Evolutionary conservation across 1,140 invertebrate species (phyloP).

Genomic region (Meloidogyne floridensis): DNA sequence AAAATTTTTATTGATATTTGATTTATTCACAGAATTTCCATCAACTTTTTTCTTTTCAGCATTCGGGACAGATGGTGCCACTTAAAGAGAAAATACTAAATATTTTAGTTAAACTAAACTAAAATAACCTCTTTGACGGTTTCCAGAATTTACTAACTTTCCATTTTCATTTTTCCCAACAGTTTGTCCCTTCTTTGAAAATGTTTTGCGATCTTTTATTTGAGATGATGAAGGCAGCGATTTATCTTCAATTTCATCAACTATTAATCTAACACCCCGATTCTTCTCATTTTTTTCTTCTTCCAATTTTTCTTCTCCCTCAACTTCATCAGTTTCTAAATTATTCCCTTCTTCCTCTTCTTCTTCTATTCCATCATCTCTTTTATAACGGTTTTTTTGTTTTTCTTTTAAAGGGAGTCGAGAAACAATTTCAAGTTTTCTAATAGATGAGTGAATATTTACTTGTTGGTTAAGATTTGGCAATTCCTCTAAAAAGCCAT

Average conservation of each 20-base stretch:
- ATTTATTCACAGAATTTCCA: background rate
- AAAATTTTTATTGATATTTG: background rate
- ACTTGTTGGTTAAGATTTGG: background rate
- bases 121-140: background rate
- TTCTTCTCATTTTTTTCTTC: background rate
- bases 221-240: background rate
- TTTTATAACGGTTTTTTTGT: background rate
- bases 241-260: conserved; percentile 9
- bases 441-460: background rate
- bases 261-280: background rate
- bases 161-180: background rate
- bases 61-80: no score
- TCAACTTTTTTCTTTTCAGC: background rate
- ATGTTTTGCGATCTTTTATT: conserved; percentile 4
- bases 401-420: background rate
- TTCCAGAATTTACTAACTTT: no score
- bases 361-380: background rate
- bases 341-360: background rate
- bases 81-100: no score
- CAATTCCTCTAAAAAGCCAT: background rate
- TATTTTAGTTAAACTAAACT: background rate
- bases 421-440: conserved; percentile 3
- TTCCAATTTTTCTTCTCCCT: background rate
- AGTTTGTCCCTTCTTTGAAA: background rate
- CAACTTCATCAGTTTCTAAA: background rate